A percentile compares a stretch with the other conserved stretches of the same genome.
Conservation (phyloP, 2,113 vertebrate genomes). For the Anas platyrhynchos region DNA sequence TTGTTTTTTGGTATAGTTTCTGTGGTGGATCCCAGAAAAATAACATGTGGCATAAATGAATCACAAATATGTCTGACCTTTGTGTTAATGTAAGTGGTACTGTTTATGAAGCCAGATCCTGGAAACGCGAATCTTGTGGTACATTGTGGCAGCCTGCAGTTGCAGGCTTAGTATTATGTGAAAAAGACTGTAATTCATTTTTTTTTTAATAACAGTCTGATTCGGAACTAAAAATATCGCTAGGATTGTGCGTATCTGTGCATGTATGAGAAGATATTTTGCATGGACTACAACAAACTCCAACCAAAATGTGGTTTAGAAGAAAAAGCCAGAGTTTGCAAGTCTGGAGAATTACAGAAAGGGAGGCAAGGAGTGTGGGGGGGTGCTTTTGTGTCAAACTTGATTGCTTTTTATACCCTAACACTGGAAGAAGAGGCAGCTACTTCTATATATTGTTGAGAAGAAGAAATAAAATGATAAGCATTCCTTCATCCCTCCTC, state of each 20-base stretch:
- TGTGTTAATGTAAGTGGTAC: slow-evolving; percentile 2
- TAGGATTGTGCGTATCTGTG: neutral
- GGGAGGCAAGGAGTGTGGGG: neutral
- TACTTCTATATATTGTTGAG: neutral
- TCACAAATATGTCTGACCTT: slow-evolving; percentile 17
- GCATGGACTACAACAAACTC: neutral
- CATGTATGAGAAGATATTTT: neutral
- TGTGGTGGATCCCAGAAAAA: neutral
- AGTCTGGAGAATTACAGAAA: neutral
- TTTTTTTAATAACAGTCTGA: neutral
- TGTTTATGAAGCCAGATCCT: slow-evolving; percentile 4
- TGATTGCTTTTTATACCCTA: neutral
- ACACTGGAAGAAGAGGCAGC: neutral
- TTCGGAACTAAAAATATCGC: neutral
- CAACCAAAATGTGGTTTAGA: neutral
- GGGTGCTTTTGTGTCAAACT: neutral
- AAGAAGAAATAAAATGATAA: neutral
- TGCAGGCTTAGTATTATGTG: neutral
- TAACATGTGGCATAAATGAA: neutral
- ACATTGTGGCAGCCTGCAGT: neutral
- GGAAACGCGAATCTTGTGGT: neutral
- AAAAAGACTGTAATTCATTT: neutral
- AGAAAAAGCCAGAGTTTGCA: neutral
- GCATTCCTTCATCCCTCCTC: neutral
- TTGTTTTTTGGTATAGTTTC: neutral